Conservation (phyloP, 1,140 invertebrate species). For the Coenobita brevimanus region DNA sequence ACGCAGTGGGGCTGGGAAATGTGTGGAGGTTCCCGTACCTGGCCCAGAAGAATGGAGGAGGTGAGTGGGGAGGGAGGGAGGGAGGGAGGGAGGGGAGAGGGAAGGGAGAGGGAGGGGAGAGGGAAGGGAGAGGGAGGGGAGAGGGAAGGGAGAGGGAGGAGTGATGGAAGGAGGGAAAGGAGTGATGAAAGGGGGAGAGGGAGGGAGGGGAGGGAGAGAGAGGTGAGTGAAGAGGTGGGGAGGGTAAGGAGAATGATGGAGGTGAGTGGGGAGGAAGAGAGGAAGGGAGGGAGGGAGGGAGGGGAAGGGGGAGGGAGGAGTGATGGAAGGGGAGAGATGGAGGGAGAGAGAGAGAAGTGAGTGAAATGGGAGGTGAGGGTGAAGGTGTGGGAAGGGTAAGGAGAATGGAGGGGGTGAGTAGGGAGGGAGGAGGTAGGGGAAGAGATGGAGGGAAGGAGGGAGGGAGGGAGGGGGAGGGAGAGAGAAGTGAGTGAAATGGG, state of each 20-base stretch:
- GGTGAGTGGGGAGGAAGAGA: neutral
- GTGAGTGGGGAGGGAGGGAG: neutral
- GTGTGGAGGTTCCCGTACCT: constrained; percentile 94
- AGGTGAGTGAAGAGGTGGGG: neutral
- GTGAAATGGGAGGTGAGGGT: neutral
- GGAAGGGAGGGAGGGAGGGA: neutral
- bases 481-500: neutral
- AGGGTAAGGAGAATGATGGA: neutral
- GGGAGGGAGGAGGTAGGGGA: neutral
- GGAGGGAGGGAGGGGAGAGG: constrained; percentile 79
- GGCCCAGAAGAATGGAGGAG: constrained; percentile 85
- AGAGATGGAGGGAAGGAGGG: neutral
- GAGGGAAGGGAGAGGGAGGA: neutral
- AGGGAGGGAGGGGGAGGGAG: neutral
- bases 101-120: neutral
- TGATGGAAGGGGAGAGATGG: neutral
- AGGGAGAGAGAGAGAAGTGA: constrained; percentile 8
- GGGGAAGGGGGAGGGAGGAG: neutral
- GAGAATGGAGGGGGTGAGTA: neutral
- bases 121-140: neutral
- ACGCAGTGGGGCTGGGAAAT: constrained; percentile 93
- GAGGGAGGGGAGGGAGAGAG: neutral
- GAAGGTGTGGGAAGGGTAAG: neutral
- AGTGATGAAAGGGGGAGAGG: neutral
- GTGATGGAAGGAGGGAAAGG: neutral